A percentile compares a stretch with the other conserved stretches of the same genome.
Conservation (phyloP, 2,113 vertebrate genomes). For the Acanthisitta chloris region DNA sequence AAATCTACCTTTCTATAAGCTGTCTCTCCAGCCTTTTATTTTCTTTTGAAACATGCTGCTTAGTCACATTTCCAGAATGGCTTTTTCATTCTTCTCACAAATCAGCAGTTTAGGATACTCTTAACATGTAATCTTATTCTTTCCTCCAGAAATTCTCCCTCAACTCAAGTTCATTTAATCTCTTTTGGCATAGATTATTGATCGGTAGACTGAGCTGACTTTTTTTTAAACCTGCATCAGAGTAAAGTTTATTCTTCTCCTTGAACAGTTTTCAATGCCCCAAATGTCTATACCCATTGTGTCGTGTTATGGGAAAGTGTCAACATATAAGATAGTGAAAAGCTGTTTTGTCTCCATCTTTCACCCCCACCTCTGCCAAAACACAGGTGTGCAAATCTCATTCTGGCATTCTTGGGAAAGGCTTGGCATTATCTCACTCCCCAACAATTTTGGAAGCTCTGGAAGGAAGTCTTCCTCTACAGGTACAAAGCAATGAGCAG, state of each 20-base stretch:
- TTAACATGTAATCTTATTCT: neutral
- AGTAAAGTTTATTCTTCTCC: neutral
- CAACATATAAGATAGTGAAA: neutral
- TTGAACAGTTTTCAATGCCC: neutral
- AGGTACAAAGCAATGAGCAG: conserved; percentile 96
- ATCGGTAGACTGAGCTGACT: neutral
- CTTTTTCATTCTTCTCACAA: neutral
- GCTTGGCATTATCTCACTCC: conserved; percentile 93
- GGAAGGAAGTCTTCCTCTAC: conserved; percentile 93
- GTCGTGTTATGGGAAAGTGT: neutral
- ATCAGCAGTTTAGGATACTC: neutral
- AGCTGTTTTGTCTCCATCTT: neutral
- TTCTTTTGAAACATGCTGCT: neutral
- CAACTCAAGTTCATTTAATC: neutral
- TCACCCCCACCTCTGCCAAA: neutral
- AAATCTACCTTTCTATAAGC: neutral
- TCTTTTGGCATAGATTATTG: neutral
- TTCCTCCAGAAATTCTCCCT: neutral
- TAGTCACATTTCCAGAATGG: neutral
- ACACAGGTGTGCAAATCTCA: conserved; percentile 93
- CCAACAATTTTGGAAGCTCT: conserved; percentile 96
- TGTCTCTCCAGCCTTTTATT: neutral
- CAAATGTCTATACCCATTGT: neutral
- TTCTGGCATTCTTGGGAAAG: conserved; percentile 94
- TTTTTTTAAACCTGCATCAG: neutral